Evolutionary conservation across 2,797 vertebrate genomes (phyloP), one percentile per base, ranked within the genome.

Genomic region (Thaleichthys pacificus): DNA sequence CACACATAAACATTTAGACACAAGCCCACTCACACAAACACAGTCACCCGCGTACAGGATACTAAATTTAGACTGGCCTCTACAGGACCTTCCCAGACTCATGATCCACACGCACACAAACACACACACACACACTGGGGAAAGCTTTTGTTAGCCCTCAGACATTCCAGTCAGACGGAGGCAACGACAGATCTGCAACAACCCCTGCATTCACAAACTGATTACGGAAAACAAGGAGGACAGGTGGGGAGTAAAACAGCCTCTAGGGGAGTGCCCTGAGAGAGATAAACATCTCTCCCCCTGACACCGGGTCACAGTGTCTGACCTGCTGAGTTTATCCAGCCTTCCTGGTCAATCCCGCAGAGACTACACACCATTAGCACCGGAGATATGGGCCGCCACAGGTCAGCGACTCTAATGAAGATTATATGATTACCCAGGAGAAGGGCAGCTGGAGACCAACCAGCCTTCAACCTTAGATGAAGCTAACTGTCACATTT

Each of bases 11-110:
- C 17, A 26, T 28, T 19, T 1, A 32, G 14, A 63, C 17, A 63
- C 17, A 63, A 28, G 42, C 42, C 42, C 42, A 47, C 42, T 47
- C 8, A 47, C 42, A 47, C 42, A 47, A 47, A 47, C 42, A 47
- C 5, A 21, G 19, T 19, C 1, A 5, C 42, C 42, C 42, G 42
- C 42, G 42, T 14, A 47, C 11, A 11, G 9, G 42, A 47, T 14
- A 47, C n/a, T 47, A 63, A 63, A 63, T 63, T 30, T 63, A 63
- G 28, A 19, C 28, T 19, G 30, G 17, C 61, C 61, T 63, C 61
- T 35, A 19, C 32, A 19, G 12, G 61, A 32, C 61, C 61, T 63
- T 35, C 26, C 28, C 61, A 63, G 61, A 17, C 61, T 63, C 17
- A 30, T 63, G 61, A 63, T 30, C 24, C 26, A 28, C 60, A 62